phyloP scores from a whole-genome alignment of 2,888 invertebrate species.

The Pecten maximus region DNA sequence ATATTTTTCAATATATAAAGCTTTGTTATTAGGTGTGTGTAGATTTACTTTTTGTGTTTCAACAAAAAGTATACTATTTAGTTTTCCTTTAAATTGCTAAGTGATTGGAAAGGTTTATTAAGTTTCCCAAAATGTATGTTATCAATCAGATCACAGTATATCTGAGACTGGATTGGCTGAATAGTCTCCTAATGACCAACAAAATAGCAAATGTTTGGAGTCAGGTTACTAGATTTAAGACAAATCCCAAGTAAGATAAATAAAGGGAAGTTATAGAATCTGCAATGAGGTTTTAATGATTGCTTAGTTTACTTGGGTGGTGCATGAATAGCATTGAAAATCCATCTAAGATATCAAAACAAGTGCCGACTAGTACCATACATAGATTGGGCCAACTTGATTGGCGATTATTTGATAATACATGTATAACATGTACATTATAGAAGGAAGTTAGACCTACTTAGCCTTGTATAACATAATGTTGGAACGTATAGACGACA shows the following conservation, averaged over 20 bases:
- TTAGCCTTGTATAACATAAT: not conserved
- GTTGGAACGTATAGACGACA: not conserved
- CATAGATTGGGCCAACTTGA: not conserved
- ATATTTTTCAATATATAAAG: not conserved
- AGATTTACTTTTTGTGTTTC: constrained; percentile 15
- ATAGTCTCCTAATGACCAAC: too few relatives aligned
- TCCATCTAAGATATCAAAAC: too few relatives aligned
- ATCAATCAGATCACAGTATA: not conserved
- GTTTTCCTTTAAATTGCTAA: not conserved
- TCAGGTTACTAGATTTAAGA: too few relatives aligned
- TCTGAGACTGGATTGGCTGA: too few relatives aligned
- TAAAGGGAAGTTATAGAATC: too few relatives aligned
- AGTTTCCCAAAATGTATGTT: not conserved
- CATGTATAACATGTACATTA: not conserved
- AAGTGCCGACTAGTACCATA: not conserved
- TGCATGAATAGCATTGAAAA: too few relatives aligned
- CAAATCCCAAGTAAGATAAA: too few relatives aligned
- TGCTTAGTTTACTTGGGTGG: too few relatives aligned
- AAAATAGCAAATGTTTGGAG: too few relatives aligned
- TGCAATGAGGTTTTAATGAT: too few relatives aligned
- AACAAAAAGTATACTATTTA: not conserved
- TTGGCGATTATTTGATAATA: not conserved
- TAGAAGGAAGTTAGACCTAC: not conserved
- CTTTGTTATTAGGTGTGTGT: not conserved
- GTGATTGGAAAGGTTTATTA: not conserved